Evolutionary conservation across 1,140 invertebrate species (phyloP).

Genomic region (Elysia chlorotica): DNA sequence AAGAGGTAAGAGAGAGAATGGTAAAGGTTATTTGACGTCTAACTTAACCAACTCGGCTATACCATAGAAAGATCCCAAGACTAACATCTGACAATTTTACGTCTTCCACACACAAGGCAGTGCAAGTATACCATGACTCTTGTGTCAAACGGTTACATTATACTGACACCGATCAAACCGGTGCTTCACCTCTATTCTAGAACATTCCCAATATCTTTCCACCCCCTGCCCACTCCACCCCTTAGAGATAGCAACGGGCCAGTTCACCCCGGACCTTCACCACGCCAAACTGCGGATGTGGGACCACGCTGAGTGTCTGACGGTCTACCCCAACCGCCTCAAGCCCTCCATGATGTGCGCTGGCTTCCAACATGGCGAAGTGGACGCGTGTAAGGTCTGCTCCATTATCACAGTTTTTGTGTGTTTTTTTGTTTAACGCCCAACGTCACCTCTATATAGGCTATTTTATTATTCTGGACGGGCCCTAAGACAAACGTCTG

Average conservation of each 20-base stretch:
- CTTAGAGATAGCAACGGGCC: constrained; percentile 31
- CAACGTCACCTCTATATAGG: neutral
- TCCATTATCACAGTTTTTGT: neutral
- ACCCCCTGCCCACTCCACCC: neutral
- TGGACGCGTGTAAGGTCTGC: constrained; percentile 50
- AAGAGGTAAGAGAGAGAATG: too few relatives aligned
- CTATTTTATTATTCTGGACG: neutral
- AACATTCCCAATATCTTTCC: neutral
- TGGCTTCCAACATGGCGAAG: constrained; percentile 63
- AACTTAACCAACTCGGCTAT: neutral
- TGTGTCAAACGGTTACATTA: neutral
- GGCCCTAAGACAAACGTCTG: neutral
- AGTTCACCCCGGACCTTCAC: constrained; percentile 32
- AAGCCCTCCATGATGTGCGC: constrained; percentile 63
- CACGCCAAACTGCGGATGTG: constrained; percentile 40
- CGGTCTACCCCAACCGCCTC: constrained; percentile 28
- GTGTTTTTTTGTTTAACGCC: neutral
- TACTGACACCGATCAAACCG: neutral
- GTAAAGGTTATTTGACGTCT: too few relatives aligned
- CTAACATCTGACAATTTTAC: too few relatives aligned
- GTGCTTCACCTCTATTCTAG: neutral
- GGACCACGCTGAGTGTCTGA: constrained; percentile 31
- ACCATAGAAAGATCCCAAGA: too few relatives aligned
- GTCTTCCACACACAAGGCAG: neutral
- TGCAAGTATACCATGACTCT: neutral